phyloP scores from a whole-genome alignment of 2,888 invertebrate genomes.

The Tetramorium bicarinatum region DNA sequence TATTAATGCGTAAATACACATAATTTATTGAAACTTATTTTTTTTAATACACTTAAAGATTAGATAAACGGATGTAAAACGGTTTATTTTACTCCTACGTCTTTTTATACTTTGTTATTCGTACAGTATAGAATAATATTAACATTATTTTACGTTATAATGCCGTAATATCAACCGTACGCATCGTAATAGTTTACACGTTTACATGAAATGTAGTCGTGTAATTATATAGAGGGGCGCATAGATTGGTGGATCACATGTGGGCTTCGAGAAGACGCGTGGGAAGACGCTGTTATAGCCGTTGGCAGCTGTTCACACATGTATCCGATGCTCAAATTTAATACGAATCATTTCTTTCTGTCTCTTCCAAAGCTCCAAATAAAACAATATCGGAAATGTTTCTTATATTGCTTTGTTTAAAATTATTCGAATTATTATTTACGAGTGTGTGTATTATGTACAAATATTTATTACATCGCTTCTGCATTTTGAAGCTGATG shows the following conservation, averaged over 20 bases:
- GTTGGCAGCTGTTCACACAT: slow-evolving; percentile 85
- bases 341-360: slow-evolving; percentile 31
- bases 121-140: neutral
- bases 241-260: slow-evolving; percentile 77
- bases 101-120: neutral
- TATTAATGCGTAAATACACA: neutral
- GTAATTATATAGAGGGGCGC: slow-evolving; percentile 60
- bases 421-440: neutral
- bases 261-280: slow-evolving; percentile 82
- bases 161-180: neutral
- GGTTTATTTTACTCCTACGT: neutral
- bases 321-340: slow-evolving; percentile 74
- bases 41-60: neutral
- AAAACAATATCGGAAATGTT: neutral
- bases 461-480: neutral
- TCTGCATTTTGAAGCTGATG: neutral
- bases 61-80: neutral
- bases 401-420: neutral
- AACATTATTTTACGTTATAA: neutral
- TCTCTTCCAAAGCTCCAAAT: neutral
- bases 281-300: slow-evolving; percentile 81
- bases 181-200: neutral
- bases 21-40: slow-evolving; percentile 1
- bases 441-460: neutral
- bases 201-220: slow-evolving; percentile 26